Conservation (phyloP, 2,797 vertebrate species). For the Phalloptychus januarius region DNA sequence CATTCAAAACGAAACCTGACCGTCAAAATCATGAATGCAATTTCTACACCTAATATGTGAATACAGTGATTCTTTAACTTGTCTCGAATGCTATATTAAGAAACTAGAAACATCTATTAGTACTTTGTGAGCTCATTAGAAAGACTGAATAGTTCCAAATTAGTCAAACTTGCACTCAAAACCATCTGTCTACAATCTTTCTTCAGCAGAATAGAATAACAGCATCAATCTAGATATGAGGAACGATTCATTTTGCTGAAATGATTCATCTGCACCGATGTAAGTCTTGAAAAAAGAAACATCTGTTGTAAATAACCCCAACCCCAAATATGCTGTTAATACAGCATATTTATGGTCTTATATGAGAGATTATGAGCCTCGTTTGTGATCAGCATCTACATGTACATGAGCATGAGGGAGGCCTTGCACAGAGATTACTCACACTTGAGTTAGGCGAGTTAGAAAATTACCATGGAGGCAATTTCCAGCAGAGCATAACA, state of each 20-base stretch:
- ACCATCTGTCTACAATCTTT: background rate
- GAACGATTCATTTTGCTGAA: background rate
- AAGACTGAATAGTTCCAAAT: background rate
- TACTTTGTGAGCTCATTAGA: background rate
- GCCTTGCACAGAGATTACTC: background rate
- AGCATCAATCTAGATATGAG: background rate
- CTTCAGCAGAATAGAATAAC: background rate
- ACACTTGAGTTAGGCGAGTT: background rate
- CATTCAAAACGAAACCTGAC: background rate
- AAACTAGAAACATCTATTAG: background rate
- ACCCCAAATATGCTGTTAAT: background rate
- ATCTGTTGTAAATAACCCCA: background rate
- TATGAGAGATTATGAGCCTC: background rate
- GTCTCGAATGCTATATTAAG: background rate
- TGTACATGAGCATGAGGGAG: background rate
- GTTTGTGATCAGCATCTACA: background rate
- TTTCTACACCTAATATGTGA: background rate
- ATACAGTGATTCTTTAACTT: background rate
- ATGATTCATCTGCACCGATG: background rate
- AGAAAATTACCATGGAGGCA: slow-evolving; percentile 11
- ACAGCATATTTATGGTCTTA: background rate
- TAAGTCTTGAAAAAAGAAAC: background rate
- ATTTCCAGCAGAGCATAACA: slow-evolving; percentile 4
- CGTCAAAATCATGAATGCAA: background rate
- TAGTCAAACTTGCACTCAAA: background rate